Conservation (phyloP, 2,797 vertebrate species). For the Atherinosoma microstoma region DNA sequence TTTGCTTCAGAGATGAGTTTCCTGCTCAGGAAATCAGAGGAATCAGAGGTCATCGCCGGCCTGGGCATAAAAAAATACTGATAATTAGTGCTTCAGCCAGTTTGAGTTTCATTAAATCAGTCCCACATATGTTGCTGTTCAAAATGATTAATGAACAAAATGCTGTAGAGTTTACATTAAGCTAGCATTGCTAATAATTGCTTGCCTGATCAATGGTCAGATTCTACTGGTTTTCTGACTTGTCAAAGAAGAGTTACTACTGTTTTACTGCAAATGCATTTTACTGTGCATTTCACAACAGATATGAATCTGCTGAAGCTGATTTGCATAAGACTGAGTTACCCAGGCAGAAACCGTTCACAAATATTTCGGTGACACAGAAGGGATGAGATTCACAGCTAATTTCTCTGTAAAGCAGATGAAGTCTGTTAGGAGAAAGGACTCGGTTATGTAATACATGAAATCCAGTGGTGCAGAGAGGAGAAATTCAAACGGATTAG, state of each 20-base stretch:
- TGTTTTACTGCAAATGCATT: too few species aligned
- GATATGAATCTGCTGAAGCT: background rate
- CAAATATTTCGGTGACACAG: conserved; percentile 45
- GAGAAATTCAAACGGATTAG: conserved; percentile 54
- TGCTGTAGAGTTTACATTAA: background rate
- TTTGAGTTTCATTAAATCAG: background rate
- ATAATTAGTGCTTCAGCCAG: background rate
- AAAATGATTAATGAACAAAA: background rate
- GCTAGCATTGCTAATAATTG: too few species aligned
- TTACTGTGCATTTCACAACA: too few species aligned
- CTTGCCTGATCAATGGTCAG: too few species aligned
- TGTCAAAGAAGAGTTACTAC: background rate
- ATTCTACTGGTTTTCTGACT: too few species aligned
- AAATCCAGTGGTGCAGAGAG: conserved; percentile 41
- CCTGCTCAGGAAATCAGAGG: too few species aligned
- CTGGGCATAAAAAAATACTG: too few species aligned
- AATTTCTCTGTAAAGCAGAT: conserved; percentile 43
- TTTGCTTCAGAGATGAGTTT: too few species aligned
- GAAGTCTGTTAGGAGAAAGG: conserved; percentile 30
- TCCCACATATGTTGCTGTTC: background rate
- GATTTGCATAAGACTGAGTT: conserved; percentile 48
- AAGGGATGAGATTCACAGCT: conserved; percentile 45
- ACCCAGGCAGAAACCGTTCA: conserved; percentile 19
- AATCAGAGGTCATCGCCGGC: too few species aligned
- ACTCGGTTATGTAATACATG: conserved; percentile 55